These are phyloP conservation scores for Enteromius trimaculatus DNA, from an alignment of 2,797 vertebrate genomes.

Conservation along the genomic window DNA sequence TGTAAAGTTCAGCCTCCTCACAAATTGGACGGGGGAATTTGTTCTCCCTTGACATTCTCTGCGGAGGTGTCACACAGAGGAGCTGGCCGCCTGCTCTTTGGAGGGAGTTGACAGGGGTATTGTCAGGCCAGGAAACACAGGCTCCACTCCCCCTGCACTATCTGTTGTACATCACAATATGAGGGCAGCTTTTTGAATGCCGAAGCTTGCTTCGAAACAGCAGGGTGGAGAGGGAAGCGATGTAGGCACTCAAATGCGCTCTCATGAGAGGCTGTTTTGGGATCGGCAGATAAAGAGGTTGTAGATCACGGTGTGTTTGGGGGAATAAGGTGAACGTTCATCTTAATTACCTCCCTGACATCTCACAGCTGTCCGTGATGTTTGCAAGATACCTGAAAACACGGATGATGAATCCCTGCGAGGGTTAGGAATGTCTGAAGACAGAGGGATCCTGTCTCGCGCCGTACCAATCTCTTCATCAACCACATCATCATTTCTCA, in stretches of 20 bases:
- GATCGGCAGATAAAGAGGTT: slow-evolving; percentile 24
- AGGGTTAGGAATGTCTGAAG: slow-evolving; percentile 31
- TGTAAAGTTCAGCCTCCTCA: slow-evolving; percentile 76
- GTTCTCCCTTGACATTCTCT: slow-evolving; percentile 76
- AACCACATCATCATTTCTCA: slow-evolving; percentile 31
- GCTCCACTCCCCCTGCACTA: slow-evolving; percentile 31
- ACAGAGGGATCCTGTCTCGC: slow-evolving; percentile 29
- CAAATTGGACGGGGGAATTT: slow-evolving; percentile 81
- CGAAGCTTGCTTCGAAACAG: slow-evolving; percentile 22
- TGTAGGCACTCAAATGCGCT: neutral
- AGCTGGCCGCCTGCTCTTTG: slow-evolving; percentile 48
- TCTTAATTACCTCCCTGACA: slow-evolving; percentile 58
- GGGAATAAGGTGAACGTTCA: slow-evolving; percentile 31
- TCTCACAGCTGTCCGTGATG: slow-evolving; percentile 46
- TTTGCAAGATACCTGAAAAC: slow-evolving; percentile 42
- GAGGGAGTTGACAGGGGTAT: slow-evolving; percentile 47
- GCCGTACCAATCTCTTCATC: slow-evolving; percentile 51
- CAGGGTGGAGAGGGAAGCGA: slow-evolving; percentile 8
- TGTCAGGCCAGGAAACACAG: slow-evolving; percentile 42
- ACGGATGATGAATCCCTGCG: slow-evolving; percentile 39
- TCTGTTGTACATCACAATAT: slow-evolving; percentile 22
- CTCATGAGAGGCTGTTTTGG: slow-evolving; percentile 23
- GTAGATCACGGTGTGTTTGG: slow-evolving; percentile 42
- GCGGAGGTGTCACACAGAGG: slow-evolving; percentile 71
- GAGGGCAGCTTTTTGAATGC: neutral